These are phyloP conservation scores for Drosophila lowei DNA, from an alignment of 1,140 invertebrate species.

Conservation along the genomic window DNA sequence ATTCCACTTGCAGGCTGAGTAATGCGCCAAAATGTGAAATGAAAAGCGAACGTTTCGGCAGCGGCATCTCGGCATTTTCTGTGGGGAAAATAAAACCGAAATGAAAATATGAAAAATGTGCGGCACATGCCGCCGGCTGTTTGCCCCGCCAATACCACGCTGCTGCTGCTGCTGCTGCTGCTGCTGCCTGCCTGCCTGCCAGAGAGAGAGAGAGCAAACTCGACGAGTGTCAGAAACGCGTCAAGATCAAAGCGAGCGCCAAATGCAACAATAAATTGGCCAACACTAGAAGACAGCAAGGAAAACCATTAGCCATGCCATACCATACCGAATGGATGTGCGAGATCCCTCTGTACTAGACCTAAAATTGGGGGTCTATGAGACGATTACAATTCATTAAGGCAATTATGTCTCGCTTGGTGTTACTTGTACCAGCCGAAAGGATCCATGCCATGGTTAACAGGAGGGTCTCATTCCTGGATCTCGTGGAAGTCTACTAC, in stretches of 20 bases:
- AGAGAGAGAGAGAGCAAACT: slow-evolving; percentile 16
- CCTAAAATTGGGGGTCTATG: too few species aligned
- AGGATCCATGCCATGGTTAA: too few species aligned
- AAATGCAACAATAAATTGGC: slow-evolving; percentile 80
- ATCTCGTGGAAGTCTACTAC: too few species aligned
- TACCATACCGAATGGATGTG: too few species aligned
- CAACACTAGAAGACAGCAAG: slow-evolving; percentile 38
- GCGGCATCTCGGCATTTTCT: slow-evolving; percentile 12
- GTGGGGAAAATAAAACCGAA: slow-evolving; percentile 28
- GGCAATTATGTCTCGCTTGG: too few species aligned
- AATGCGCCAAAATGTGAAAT: slow-evolving; percentile 62
- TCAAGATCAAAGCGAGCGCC: slow-evolving; percentile 78
- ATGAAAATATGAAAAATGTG: slow-evolving; percentile 62
- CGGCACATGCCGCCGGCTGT: slow-evolving; percentile 60
- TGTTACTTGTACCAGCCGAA: too few species aligned
- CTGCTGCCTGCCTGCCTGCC: neutral
- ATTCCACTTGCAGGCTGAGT: slow-evolving; percentile 59
- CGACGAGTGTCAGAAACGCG: slow-evolving; percentile 78
- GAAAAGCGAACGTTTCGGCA: slow-evolving; percentile 36
- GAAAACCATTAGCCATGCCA: slow-evolving; percentile 9
- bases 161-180: neutral
- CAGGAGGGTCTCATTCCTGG: too few species aligned
- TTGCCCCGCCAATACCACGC: neutral
- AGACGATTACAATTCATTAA: too few species aligned
- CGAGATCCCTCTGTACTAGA: too few species aligned